These are phyloP conservation scores for Abscondita cerata DNA, from an alignment of 2,888 invertebrate genomes.

Conservation along the genomic window DNA sequence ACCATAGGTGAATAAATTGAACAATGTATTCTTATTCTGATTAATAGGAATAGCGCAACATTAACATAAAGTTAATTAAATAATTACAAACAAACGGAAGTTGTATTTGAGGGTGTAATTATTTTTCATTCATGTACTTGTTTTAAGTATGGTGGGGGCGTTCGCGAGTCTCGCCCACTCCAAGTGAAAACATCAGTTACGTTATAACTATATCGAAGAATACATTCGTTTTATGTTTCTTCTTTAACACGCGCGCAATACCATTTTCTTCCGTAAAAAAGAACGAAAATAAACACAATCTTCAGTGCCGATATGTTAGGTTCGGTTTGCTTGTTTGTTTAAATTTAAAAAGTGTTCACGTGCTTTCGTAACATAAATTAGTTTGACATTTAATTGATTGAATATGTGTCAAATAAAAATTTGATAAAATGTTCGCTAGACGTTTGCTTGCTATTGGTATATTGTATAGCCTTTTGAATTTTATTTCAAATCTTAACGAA, in stretches of 20 bases:
- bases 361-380: too few species aligned
- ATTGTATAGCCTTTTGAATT: conserved; percentile 15
- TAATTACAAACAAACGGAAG: conserved; percentile 46
- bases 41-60: neutral
- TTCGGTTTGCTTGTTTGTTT: neutral
- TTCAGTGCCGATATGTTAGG: too few species aligned
- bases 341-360: too few species aligned
- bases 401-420: too few species aligned
- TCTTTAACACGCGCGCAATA: neutral
- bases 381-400: too few species aligned
- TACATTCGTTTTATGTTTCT: neutral
- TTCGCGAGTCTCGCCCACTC: conserved; percentile 30
- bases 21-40: neutral
- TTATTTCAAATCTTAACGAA: conserved; percentile 32
- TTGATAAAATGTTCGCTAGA: neutral
- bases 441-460: neutral
- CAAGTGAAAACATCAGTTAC: conserved; percentile 23
- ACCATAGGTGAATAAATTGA: too few species aligned
- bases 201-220: conserved; percentile 8
- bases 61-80: conserved; percentile 8
- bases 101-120: conserved; percentile 51
- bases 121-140: conserved; percentile 53
- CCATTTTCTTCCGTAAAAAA: too few species aligned
- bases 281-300: too few species aligned
- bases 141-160: conserved; percentile 47